Percentiles rank a stretch among this genome's conserved stretches.
phyloP scores from a whole-genome alignment of 2,797 vertebrate species.

The Dipus sagitta region DNA sequence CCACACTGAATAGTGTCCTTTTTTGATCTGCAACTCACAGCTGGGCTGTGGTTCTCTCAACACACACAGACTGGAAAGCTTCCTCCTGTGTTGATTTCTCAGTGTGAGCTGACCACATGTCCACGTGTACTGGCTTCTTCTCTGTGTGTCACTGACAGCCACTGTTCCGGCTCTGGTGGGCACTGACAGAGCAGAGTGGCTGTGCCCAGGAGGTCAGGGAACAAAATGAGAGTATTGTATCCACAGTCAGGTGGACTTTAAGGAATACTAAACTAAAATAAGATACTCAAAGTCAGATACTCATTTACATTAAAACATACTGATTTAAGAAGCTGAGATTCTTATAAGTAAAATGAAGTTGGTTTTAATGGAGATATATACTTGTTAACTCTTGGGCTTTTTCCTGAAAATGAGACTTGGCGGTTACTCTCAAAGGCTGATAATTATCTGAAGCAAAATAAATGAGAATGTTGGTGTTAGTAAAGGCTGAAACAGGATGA shows the following conservation, averaged over 20 bases:
- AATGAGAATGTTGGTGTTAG: slow-evolving; percentile 31
- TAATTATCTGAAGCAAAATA: slow-evolving; percentile 67
- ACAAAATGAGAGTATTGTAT: background rate
- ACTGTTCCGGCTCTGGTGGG: slow-evolving; percentile 61
- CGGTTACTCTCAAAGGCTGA: slow-evolving; percentile 19
- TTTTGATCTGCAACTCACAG: slow-evolving; percentile 67
- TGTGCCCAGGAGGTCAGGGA: background rate
- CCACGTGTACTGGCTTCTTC: slow-evolving; percentile 78
- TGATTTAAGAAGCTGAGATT: background rate
- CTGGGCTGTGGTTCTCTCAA: slow-evolving; percentile 59
- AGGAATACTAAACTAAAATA: background rate
- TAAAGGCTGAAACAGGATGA: slow-evolving; percentile 55
- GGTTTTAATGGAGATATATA: background rate
- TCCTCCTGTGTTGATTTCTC: slow-evolving; percentile 56
- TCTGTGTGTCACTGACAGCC: slow-evolving; percentile 83
- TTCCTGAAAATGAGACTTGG: slow-evolving; percentile 41
- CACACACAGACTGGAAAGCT: slow-evolving; percentile 13
- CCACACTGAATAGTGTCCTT: slow-evolving; percentile 53
- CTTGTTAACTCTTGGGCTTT: slow-evolving; percentile 5
- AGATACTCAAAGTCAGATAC: background rate
- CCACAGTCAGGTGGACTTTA: background rate
- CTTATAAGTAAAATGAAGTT: slow-evolving; percentile 28
- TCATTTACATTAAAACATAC: background rate
- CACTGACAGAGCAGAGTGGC: background rate
- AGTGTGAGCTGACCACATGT: slow-evolving; percentile 70